Conservation (phyloP, 2,888 invertebrate genomes). For the Lithodes maja region DNA sequence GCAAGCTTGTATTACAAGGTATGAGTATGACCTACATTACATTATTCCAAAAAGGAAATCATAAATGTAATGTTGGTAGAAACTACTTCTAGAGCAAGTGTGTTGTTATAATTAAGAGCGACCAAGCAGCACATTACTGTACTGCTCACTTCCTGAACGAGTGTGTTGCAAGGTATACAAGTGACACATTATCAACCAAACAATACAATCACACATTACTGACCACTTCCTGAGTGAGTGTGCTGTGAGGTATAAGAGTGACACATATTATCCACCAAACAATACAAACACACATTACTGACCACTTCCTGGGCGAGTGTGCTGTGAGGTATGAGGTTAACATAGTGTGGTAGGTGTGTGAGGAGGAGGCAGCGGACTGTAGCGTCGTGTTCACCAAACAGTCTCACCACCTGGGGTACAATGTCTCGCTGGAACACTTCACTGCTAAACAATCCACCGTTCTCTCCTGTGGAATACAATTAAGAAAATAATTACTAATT, state of each 20-base stretch:
- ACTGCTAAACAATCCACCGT: conserved; percentile 81
- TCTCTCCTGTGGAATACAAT: too few relatives aligned
- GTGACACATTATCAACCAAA: conserved; percentile 79
- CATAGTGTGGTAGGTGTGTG: conserved; percentile 85
- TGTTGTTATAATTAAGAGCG: too few relatives aligned
- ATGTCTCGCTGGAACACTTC: conserved; percentile 83
- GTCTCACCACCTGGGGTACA: conserved; percentile 80
- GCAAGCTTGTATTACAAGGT: too few relatives aligned
- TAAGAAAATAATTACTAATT: too few relatives aligned
- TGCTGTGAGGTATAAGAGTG: too few relatives aligned
- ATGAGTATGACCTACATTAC: too few relatives aligned
- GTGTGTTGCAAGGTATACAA: conserved; percentile 85
- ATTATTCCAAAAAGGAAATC: too few relatives aligned
- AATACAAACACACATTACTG: not conserved
- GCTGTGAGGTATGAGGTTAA: conserved; percentile 84
- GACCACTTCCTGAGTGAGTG: too few relatives aligned
- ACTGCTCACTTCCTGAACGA: conserved; percentile 84
- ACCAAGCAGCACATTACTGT: not conserved
- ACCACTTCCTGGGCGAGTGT: conserved; percentile 87
- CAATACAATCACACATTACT: too few relatives aligned
- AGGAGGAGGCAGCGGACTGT: conserved; percentile 87
- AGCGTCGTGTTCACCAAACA: conserved; percentile 88
- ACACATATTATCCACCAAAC: too few relatives aligned
- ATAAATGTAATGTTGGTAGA: too few relatives aligned
- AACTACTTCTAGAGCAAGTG: too few relatives aligned